Evolutionary conservation across 2,113 vertebrate genomes (phyloP).

Genomic region (Vireo altiloquus): DNA sequence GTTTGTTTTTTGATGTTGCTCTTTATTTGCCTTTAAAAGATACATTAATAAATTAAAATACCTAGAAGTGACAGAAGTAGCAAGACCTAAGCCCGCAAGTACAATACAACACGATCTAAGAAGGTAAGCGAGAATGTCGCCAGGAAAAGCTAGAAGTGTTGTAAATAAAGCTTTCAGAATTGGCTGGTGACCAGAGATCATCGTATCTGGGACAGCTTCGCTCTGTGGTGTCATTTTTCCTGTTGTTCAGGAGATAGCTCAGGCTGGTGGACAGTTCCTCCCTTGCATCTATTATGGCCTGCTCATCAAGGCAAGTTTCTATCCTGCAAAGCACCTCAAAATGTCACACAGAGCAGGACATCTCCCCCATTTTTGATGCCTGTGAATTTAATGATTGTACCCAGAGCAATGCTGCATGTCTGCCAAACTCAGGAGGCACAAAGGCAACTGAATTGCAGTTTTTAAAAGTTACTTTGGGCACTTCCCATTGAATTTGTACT

Average conservation of each 20-base stretch:
- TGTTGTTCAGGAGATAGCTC: not conserved
- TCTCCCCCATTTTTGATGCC: not conserved
- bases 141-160: not conserved
- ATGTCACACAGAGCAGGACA: not conserved
- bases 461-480: not conserved
- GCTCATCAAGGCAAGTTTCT: not conserved
- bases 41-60: constrained; percentile 49
- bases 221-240: not conserved
- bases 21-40: constrained; percentile 63
- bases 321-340: not conserved
- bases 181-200: not conserved
- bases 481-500: not conserved
- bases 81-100: not conserved
- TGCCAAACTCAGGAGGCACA: not conserved
- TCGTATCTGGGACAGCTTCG: not conserved
- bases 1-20: constrained; percentile 41
- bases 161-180: not conserved
- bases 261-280: not conserved
- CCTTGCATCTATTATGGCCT: not conserved
- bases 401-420: not conserved
- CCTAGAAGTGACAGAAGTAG: not conserved
- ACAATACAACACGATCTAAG: not conserved
- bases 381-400: not conserved
- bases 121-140: not conserved
- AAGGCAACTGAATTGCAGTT: not conserved